A percentile compares a stretch with the other conserved stretches of the same genome.
Evolutionary conservation across 2,113 vertebrate species (phyloP).

Genomic region (Cyanoliseus patagonus): DNA sequence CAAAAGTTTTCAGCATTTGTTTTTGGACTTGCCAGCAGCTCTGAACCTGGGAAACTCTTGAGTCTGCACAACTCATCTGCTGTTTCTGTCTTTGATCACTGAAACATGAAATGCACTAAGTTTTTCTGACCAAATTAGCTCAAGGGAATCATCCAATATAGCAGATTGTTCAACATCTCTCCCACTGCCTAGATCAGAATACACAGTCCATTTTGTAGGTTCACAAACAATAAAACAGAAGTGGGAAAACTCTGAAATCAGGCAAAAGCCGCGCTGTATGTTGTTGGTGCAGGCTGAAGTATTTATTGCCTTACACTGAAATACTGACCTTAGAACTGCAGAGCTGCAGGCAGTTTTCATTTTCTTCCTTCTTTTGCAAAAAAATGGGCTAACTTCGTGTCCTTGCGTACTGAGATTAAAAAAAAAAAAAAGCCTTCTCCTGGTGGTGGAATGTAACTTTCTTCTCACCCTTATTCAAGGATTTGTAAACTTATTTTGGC

Average conservation of each 20-base stretch:
- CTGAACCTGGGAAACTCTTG: background rate
- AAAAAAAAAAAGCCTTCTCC: background rate
- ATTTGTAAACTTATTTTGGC: background rate
- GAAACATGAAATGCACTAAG: background rate
- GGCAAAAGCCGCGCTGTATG: background rate
- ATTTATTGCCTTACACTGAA: background rate
- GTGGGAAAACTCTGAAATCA: background rate
- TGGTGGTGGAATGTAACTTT: background rate
- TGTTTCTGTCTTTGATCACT: background rate
- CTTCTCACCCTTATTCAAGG: background rate
- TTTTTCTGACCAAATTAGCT: background rate
- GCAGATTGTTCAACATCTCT: background rate
- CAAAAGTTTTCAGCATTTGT: background rate
- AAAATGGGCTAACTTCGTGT: background rate
- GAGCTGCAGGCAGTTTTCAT: background rate
- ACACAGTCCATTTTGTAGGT: background rate
- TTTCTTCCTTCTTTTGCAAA: background rate
- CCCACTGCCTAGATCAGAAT: background rate
- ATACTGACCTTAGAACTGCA: background rate
- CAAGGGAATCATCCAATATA: background rate
- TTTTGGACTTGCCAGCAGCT: background rate
- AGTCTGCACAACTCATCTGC: background rate
- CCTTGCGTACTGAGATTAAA: background rate
- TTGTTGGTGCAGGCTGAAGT: background rate
- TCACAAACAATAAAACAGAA: background rate